Conservation (phyloP, 92 coral and sea anemone genomes). For the Palythoa grandis region DNA sequence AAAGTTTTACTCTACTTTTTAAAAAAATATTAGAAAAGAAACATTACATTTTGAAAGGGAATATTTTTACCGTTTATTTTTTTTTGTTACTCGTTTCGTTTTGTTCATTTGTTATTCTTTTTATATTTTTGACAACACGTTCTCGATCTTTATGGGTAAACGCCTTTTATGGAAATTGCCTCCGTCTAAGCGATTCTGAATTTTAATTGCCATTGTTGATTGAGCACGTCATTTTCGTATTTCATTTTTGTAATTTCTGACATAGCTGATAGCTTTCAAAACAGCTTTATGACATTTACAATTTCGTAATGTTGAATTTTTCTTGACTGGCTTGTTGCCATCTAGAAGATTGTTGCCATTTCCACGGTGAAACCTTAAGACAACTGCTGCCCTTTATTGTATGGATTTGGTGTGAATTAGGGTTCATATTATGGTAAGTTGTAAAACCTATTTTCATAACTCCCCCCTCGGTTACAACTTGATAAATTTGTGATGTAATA, state of each 20-base stretch:
- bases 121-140: too few species aligned
- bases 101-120: too few species aligned
- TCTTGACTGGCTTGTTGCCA: not conserved
- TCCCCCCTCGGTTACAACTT: not conserved
- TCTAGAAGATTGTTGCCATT: not conserved
- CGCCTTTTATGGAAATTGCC: conserved; percentile 32
- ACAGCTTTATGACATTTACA: not conserved
- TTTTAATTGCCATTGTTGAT: conserved; percentile 35
- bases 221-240: conserved; percentile 1
- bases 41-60: too few species aligned
- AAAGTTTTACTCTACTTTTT: too few species aligned
- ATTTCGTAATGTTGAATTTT: not conserved
- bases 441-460: not conserved
- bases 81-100: too few species aligned
- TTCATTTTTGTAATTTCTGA: not conserved
- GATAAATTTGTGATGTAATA: not conserved
- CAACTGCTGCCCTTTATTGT: not conserved
- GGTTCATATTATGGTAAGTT: conserved; percentile 20
- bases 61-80: too few species aligned
- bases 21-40: too few species aligned
- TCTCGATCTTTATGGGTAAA: not conserved
- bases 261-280: conserved; percentile 7
- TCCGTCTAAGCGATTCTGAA: not conserved
- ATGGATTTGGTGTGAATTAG: not conserved
- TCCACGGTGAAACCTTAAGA: not conserved